Evolutionary conservation across 1,140 invertebrate species (phyloP).

Genomic region (Bombus haemorrhoidalis): DNA sequence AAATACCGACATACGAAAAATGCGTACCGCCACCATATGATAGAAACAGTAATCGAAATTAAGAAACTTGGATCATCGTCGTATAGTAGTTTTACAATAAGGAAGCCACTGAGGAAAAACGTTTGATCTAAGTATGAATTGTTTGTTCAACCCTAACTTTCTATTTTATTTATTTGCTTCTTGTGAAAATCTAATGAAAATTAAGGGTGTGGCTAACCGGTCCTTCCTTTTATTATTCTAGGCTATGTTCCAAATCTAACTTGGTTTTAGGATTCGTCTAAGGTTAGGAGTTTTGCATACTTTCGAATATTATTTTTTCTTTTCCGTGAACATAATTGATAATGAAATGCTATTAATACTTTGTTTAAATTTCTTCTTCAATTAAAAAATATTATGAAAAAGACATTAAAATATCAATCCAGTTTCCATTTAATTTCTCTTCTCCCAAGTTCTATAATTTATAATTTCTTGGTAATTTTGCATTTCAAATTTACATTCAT

Average conservation of each 20-base stretch:
- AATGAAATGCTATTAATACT: background rate
- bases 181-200: slow-evolving; percentile 29
- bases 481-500: background rate
- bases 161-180: slow-evolving; percentile 16
- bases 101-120: slow-evolving; percentile 52
- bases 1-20: slow-evolving; percentile 49
- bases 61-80: slow-evolving; percentile 38
- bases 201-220: slow-evolving; percentile 64
- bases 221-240: slow-evolving; percentile 48
- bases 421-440: background rate
- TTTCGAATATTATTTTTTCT: slow-evolving; percentile 19
- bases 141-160: background rate
- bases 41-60: slow-evolving; percentile 52
- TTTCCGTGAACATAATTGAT: background rate
- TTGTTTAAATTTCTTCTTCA: background rate
- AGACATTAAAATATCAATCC: background rate
- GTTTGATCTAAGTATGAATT: slow-evolving; percentile 63
- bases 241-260: slow-evolving; percentile 48
- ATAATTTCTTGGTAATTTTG: background rate
- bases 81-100: slow-evolving; percentile 46
- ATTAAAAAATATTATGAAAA: background rate
- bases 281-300: slow-evolving; percentile 52
- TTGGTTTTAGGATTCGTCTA: slow-evolving; percentile 3
- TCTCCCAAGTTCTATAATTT: too few relatives aligned
- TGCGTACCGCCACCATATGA: slow-evolving; percentile 60